Percentiles rank a stretch among this genome's conserved stretches.
These are phyloP conservation scores for Hippocampus abdominalis DNA, from an alignment of 2,113 vertebrate species.

Conservation along the genomic window DNA sequence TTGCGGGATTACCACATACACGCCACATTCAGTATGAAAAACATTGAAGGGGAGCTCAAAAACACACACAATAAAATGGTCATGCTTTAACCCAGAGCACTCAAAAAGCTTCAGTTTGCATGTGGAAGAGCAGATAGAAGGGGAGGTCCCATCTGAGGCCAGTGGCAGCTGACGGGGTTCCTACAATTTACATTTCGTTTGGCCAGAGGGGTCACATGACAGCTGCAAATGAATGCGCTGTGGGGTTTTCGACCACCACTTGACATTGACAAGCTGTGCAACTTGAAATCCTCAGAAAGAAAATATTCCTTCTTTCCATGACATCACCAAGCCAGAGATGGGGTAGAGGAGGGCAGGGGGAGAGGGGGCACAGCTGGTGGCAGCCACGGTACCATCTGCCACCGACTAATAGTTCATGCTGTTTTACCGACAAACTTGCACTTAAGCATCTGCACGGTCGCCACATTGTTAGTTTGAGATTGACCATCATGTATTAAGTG, in stretches of 20 bases:
- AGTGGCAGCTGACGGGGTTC: slow-evolving; percentile 69
- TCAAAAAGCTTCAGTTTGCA: slow-evolving; percentile 38
- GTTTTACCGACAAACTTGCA: slow-evolving; percentile 77
- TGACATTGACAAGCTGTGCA: slow-evolving; percentile 76
- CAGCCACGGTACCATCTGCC: slow-evolving; percentile 89
- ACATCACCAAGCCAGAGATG: slow-evolving; percentile 78
- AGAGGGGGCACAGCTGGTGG: slow-evolving; percentile 85
- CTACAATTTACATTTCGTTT: slow-evolving; percentile 66
- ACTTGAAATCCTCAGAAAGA: slow-evolving; percentile 73
- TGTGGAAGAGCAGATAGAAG: slow-evolving; percentile 30
- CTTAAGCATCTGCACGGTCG: slow-evolving; percentile 35
- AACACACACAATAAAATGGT: slow-evolving; percentile 41
- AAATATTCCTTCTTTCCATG: slow-evolving; percentile 84
- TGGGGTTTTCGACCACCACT: slow-evolving; percentile 73
- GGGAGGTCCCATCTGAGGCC: slow-evolving; percentile 47
- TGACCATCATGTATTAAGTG: background rate
- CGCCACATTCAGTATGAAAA: background rate
- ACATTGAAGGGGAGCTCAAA: slow-evolving; percentile 8
- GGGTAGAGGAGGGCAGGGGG: slow-evolving; percentile 45
- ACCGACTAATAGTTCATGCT: slow-evolving; percentile 76
- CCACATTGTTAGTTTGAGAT: slow-evolving; percentile 14
- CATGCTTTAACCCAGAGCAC: slow-evolving; percentile 56
- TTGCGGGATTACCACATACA: background rate
- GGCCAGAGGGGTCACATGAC: slow-evolving; percentile 76
- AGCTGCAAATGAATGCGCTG: slow-evolving; percentile 74